Evolutionary conservation across 2,888 invertebrate genomes (phyloP).

Genomic region (Ptilodon capucinus): DNA sequence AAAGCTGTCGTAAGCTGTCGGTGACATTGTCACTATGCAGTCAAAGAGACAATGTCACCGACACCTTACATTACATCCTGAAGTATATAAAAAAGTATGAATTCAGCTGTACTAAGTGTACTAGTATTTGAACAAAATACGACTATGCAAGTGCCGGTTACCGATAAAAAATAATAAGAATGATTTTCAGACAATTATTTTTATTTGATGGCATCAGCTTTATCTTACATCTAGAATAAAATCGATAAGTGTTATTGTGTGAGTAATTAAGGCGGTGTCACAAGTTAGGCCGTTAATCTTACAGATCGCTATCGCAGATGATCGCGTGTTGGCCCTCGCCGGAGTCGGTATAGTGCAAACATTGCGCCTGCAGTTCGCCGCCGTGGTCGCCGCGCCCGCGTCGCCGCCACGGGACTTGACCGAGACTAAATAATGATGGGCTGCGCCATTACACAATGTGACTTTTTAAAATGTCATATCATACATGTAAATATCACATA

Average conservation of each 20-base stretch:
- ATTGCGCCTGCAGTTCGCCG: conserved; percentile 28
- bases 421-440: conserved; percentile 46
- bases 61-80: too few species aligned
- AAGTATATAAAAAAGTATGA: too few species aligned
- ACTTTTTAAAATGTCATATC: conserved; percentile 38
- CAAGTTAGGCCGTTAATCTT: conserved; percentile 71
- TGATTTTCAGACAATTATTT: conserved; percentile 8
- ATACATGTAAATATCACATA: conserved; percentile 11
- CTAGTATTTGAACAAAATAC: too few species aligned
- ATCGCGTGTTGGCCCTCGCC: conserved; percentile 63
- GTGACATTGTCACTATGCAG: too few species aligned
- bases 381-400: conserved; percentile 13
- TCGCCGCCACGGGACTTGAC: conserved; percentile 14
- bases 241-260: conserved; percentile 66
- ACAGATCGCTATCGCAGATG: conserved; percentile 71
- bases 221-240: conserved; percentile 40
- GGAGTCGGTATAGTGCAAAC: conserved; percentile 38
- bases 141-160: too few species aligned
- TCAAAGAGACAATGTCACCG: too few species aligned
- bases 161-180: conserved; percentile 2
- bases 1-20: neutral
- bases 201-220: conserved; percentile 7
- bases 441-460: conserved; percentile 49
- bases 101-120: too few species aligned
- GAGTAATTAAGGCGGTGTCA: conserved; percentile 74